phyloP scores from a whole-genome alignment of 2,888 invertebrate species.

The Bombyx huttoni region DNA sequence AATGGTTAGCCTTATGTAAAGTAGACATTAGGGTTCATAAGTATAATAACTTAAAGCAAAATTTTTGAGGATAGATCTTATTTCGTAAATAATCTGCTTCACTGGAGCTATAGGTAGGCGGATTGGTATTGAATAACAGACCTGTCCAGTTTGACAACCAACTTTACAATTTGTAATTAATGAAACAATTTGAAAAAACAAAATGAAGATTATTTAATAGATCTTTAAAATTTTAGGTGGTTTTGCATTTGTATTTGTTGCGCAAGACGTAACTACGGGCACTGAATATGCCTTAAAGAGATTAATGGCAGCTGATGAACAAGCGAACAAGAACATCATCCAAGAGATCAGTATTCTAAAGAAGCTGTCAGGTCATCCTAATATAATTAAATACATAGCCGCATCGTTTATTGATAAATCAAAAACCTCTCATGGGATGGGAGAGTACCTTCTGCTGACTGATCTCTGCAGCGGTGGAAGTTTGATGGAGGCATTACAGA shows the following conservation, averaged over 20 bases:
- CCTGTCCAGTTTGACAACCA: too few species aligned
- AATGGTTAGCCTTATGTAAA: too few species aligned
- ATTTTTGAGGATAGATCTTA: too few species aligned
- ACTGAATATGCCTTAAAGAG: conserved; percentile 95
- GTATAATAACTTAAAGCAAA: too few species aligned
- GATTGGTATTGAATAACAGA: too few species aligned
- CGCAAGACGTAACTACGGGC: conserved; percentile 88
- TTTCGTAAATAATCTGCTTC: too few species aligned
- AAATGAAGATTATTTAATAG: conserved; percentile 1
- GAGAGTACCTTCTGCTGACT: conserved; percentile 92
- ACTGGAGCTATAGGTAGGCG: too few species aligned
- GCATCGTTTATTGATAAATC: conserved; percentile 86
- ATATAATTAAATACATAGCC: conserved; percentile 91
- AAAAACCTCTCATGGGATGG: conserved; percentile 84
- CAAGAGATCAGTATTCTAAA: conserved; percentile 89
- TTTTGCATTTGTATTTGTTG: conserved; percentile 95
- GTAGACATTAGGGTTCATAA: too few species aligned
- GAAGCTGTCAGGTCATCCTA: conserved; percentile 91
- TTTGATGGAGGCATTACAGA: conserved; percentile 76
- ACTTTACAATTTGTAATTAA: too few species aligned
- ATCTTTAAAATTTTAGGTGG: conserved; percentile 78
- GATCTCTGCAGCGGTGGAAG: conserved; percentile 93
- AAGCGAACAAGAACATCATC: conserved; percentile 82
- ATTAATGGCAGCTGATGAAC: conserved; percentile 86
- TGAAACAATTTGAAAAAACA: conserved; percentile 4